Evolutionary conservation across 2,888 invertebrate genomes (phyloP).

Genomic region (Caenorhabditis wallacei): DNA sequence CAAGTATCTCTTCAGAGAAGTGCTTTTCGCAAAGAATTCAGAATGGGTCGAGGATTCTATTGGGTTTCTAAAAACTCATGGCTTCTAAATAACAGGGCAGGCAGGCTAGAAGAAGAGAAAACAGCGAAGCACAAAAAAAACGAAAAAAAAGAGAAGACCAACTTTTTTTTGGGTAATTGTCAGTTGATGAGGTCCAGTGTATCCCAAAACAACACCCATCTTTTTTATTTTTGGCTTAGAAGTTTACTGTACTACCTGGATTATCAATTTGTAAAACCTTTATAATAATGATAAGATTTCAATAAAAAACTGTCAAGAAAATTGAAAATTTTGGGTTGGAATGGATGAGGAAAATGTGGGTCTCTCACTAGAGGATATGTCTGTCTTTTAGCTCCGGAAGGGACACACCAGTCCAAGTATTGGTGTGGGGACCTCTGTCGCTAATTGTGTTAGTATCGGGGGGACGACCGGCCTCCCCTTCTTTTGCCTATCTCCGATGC

Average conservation of each 20-base stretch:
- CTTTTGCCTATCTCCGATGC: conserved; percentile 14
- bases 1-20: conserved; percentile 32
- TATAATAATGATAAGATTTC: too few relatives aligned
- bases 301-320: neutral
- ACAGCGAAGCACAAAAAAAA: conserved; percentile 6
- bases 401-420: conserved; percentile 57
- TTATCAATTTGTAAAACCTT: too few relatives aligned
- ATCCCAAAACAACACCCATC: conserved; percentile 4
- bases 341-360: conserved; percentile 18
- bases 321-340: conserved; percentile 13
- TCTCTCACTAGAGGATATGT: conserved; percentile 35
- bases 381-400: conserved; percentile 46
- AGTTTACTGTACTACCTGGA: neutral
- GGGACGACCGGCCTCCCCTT: conserved; percentile 11
- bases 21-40: conserved; percentile 51
- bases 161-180: conserved; percentile 52
- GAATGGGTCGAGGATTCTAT: conserved; percentile 37
- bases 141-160: conserved; percentile 17
- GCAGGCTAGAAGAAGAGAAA: neutral
- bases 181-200: conserved; percentile 53
- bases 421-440: conserved; percentile 66
- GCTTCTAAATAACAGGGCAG: conserved; percentile 36
- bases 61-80: conserved; percentile 4
- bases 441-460: conserved; percentile 69
- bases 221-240: neutral